Base-by-base conservation (phyloP, 2,113 vertebrate genomes). In the Pandion haliaetus region DNA sequence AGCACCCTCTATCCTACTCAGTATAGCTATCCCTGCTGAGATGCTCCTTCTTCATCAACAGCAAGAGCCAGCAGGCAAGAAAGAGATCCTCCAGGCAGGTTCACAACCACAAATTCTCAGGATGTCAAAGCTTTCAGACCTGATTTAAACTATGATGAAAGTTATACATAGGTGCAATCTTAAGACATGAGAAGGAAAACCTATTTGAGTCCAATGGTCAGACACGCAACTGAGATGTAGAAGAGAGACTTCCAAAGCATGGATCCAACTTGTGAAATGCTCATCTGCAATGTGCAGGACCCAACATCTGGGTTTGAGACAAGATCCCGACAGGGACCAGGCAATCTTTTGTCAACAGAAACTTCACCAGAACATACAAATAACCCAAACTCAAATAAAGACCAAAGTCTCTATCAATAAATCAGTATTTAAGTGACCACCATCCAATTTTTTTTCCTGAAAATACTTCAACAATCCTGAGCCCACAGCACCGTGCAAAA, bases 401-500 rank as follows among this genome's bases (percentile, higher is more conserved):
- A 54, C 52, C 52, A 10, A 90, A 66, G 18, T 12, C 50, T 74
- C 52, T 38, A 66, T 34, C 44, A 45, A 21, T 14, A 63, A 55
- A 42, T 21, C 14, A 87, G 32, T 8, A 32, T 66, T 40, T 38
- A 66, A 71, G 31, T 78, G 65, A 14, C 29, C 26, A 81, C 9
- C 55, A 5, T 47, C 38, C 42, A 4, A 5, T 36, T 52, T 44
- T 62, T 62, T 80, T 92, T 28, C 55, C 38, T 61, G 29, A 63
- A 47, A 91, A 58, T 47, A 69, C 50, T 59, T 78, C 47, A 58
- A 57, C 40, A 73, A 55, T 20, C 28, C 17, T 23, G 17, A 88
- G 28, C 11, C 26, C 5, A 4, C 0, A 0, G 19, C 4, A 72
- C 18, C 23, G 49, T 9, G 19, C 9, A 70, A 70, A 82, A 55